A percentile compares a stretch with the other conserved stretches of the same genome.
These are phyloP conservation scores for Ostrea edulis DNA, from an alignment of 1,140 invertebrate genomes.

Conservation along the genomic window DNA sequence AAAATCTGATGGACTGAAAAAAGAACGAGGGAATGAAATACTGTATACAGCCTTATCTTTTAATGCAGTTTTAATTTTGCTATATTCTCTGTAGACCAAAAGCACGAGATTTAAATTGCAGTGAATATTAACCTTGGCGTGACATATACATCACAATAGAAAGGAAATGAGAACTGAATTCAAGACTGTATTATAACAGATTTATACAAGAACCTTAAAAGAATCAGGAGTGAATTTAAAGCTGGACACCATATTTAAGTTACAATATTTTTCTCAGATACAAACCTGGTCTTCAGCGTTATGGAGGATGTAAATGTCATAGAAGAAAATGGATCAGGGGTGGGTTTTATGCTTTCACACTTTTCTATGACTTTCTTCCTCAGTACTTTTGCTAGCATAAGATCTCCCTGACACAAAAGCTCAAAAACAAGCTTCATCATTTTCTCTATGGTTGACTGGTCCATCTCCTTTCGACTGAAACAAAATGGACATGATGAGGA, in stretches of 20 bases:
- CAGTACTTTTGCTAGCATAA: constrained; percentile 92
- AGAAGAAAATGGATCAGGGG: constrained; percentile 34
- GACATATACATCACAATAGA: no score
- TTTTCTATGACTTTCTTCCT: constrained; percentile 95
- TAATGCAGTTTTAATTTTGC: no score
- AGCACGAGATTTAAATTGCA: no score
- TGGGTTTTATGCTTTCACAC: constrained; percentile 81
- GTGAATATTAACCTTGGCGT: no score
- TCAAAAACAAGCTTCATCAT: constrained; percentile 94
- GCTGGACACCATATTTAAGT: background rate
- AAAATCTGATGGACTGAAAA: constrained; percentile 81
- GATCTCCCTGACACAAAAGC: constrained; percentile 89
- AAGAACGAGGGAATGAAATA: constrained; percentile 5
- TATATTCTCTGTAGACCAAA: no score
- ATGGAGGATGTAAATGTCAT: constrained; percentile 67
- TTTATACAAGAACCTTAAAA: no score
- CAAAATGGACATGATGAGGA: background rate
- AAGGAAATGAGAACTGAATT: no score
- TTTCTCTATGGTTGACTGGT: constrained; percentile 81
- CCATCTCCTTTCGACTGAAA: constrained; percentile 89
- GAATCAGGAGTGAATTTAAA: no score
- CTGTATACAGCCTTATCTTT: background rate
- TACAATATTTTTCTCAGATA: background rate
- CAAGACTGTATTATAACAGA: no score
- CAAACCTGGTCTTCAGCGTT: constrained; percentile 66